These are phyloP conservation scores for Sminthurinus aureus DNA, from an alignment of 2,888 invertebrate genomes.

Conservation along the genomic window DNA sequence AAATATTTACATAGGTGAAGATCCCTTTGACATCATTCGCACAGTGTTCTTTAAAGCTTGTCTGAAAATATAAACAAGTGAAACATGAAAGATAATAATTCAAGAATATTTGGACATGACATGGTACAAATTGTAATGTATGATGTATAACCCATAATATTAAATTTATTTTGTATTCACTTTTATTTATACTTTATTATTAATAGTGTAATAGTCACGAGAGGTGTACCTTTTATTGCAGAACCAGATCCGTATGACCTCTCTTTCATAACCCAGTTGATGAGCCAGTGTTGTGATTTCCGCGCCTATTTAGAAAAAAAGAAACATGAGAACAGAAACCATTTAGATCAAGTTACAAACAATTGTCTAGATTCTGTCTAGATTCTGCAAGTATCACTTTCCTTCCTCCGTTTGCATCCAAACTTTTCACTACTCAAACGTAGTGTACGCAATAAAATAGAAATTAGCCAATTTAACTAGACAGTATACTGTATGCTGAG, in stretches of 20 bases:
- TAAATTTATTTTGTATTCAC: not conserved
- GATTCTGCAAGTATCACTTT: too few species aligned
- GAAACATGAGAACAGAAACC: not conserved
- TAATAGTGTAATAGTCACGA: too few species aligned
- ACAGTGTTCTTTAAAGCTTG: conserved; percentile 94
- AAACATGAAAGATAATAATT: not conserved
- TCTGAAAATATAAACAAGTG: not conserved
- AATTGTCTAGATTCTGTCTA: not conserved
- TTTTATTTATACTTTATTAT: too few species aligned
- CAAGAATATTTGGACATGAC: not conserved
- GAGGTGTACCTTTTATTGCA: conserved; percentile 90
- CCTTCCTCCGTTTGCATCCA: not conserved
- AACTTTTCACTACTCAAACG: not conserved
- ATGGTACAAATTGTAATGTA: not conserved
- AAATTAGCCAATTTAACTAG: too few species aligned
- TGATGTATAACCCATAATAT: not conserved
- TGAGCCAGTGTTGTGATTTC: conserved; percentile 96
- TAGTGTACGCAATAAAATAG: too few species aligned
- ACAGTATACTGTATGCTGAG: too few species aligned
- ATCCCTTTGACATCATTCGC: conserved; percentile 82
- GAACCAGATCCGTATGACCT: conserved; percentile 99
- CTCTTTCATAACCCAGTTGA: conserved; percentile 94
- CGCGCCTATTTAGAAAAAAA: conserved; percentile 72
- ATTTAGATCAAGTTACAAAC: not conserved
- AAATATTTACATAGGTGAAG: too few species aligned